Evolutionary conservation across 2,797 vertebrate species (phyloP), one percentile per base, ranked within the genome.

Genomic region (Champsocephalus gunnari): DNA sequence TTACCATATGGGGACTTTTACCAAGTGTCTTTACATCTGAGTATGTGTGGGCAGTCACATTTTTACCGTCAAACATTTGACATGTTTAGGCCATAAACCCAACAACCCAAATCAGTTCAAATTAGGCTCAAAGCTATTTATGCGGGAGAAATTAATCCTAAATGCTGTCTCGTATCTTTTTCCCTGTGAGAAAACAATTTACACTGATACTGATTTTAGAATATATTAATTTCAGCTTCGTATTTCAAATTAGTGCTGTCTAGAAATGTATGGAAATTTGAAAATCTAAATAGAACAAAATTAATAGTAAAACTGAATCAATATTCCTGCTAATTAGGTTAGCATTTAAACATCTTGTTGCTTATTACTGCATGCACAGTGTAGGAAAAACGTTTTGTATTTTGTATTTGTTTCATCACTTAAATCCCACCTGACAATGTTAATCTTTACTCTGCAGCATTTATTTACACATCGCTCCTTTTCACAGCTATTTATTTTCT

Each of bases 81-180:
- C 68, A 80, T 80, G 41, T 83, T 84, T 82, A 82, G 66, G 70
- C 76, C 73, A 77, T 79, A 76, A 90, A 78, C 77, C 54, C 77
- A 82, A 89, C 69, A 78, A 86, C 66, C 79, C 73, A 80, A 81
- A 87, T 88, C 67, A 83, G 32, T 66, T 84, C 72, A 82, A 68
- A 92, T 89, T 80, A 87, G 70, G 55, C 83, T 85, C 82, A 81
- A 12, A 68, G 77, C 77, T 78, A 77, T 75, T 88, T 84, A 70
- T 75, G 82, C 83, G 47, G 75, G 65, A 86, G 48, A 72, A 79
- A 87, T 84, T 16, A 61, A 69, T 49, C 34, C 73, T 79, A 67
- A 82, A 82, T 64, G 61, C 67, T 76, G 53, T 78, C 73, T 75
- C 24, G 19, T 77, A 58, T 81, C 45, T 63, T 74, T 83, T 68